Base-by-base conservation (phyloP, 2,888 invertebrate genomes). In the Drosophila prostipennis region DNA sequence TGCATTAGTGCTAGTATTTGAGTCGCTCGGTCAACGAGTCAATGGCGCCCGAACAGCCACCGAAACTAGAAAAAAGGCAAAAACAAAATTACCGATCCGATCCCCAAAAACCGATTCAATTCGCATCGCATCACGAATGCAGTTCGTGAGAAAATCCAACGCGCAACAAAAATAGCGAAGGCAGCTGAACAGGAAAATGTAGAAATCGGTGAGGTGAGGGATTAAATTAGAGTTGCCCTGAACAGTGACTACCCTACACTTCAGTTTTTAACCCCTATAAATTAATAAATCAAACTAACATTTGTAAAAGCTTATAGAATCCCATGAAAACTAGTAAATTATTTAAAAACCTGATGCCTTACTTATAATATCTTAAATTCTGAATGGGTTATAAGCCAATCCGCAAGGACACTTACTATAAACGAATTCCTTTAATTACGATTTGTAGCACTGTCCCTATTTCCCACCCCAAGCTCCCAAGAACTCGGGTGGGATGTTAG, bases 21-120 rank as follows among this genome's bases (percentile, higher is more conserved):
- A 84, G 85, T 84, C 81, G 84, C 81, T 87, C 87, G 87, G 84
- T 84, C 84, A 84, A 81, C 84, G 82, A 84, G 87, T 84, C 84
- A 84, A 87, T 84, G 85, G 81, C 84, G 83, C 67, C 60, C 48
- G 42, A 80, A 72, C 69, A 58, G 61, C 59, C 49, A 54, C 64
- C 57, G 26, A 69, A 46, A 48, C 46, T 37, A 43, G 37, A 52
- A 46, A 56, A 69, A 69, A 29, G 37, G 7, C 2, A 34, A 3
- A 34, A 10, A 10, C 32, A 61, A 52, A 26, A 42, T 34, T 57
- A 59, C 39, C 59, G 59, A 46, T 59, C 46, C 43, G 53, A 63
- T 42, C 53, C 57, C 57, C 16, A 34, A 53, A 58, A 75, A 74
- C 56, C 77, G 77, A 77, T 69, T 73, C 73, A 72, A 74, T 77